Evolutionary conservation across 1,140 invertebrate species (phyloP).

Genomic region (Pteromalus puparum): DNA sequence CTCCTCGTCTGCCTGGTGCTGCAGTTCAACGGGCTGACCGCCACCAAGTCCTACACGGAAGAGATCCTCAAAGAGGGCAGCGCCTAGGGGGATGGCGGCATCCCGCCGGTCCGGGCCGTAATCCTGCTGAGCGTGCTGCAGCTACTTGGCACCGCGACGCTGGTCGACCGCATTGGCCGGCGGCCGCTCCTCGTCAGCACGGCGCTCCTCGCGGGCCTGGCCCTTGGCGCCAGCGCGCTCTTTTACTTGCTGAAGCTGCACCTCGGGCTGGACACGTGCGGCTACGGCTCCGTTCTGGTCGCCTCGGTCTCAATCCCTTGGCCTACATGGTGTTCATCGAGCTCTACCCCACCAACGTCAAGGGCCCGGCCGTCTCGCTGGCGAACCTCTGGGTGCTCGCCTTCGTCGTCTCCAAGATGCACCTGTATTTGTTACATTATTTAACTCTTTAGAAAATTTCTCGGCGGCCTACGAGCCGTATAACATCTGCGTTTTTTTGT

Average conservation of each 20-base stretch:
- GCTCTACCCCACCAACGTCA: slow-evolving; percentile 79
- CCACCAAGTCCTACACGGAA: no score
- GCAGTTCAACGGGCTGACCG: no score
- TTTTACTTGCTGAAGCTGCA: slow-evolving; percentile 77
- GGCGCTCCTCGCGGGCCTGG: slow-evolving; percentile 74
- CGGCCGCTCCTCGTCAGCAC: slow-evolving; percentile 77
- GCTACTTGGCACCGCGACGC: slow-evolving; percentile 73
- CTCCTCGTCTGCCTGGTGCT: no score
- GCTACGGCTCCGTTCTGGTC: slow-evolving; percentile 76
- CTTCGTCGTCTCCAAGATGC: slow-evolving; percentile 77
- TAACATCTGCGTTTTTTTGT: no score
- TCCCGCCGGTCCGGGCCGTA: slow-evolving; percentile 75
- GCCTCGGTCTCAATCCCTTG: slow-evolving; percentile 77
- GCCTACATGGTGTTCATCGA: slow-evolving; percentile 80
- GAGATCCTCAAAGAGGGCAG: no score
- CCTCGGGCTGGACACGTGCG: no score
- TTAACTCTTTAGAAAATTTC: no score
- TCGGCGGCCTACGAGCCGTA: no score
- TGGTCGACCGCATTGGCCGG: slow-evolving; percentile 78
- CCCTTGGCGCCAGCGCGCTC: slow-evolving; percentile 65
- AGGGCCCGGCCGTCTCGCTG: slow-evolving; percentile 75
- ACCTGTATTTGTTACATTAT: no score
- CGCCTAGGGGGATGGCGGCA: no score
- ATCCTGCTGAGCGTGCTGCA: slow-evolving; percentile 82
- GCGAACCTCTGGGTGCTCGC: slow-evolving; percentile 72